Base-by-base conservation (phyloP, 2,113 vertebrate species). In the Ciconia stormi region DNA sequence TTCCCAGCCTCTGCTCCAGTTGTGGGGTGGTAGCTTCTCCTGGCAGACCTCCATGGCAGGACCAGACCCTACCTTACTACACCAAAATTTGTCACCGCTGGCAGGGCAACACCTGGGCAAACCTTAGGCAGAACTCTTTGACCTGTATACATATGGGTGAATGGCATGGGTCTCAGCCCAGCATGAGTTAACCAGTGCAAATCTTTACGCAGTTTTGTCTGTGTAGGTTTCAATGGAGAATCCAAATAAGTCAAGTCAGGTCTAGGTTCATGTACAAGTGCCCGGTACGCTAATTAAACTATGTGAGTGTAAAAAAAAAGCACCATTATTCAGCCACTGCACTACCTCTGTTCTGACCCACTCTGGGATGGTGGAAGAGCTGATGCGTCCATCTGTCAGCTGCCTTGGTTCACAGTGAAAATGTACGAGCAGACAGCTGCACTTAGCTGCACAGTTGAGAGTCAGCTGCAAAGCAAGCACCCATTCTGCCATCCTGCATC, bases 371-470 rank as follows among this genome's bases (percentile, higher is more conserved):
- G 30, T 18, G 20, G 40, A 70, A 70, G 36, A 76, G 49, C 62
- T 6, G 13, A 40, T 0, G 1, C 7, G 52, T 21, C 15, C 26
- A 19, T 27, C 52, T 16, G 16, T 11, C 55, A 70, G 38, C 19
- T 55, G 17, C 26, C 29, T 25, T 10, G 22, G 58, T 34, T 58
- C 38, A 26, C 59, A 44, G 47, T 20, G 47, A 46, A 30, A 36
- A 25, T 3, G 4, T 3, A 44, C 0, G 0, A 12, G 23, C 2
- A 3, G 29, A 42, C 4, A 61, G n/a, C 34, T 86, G 67, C 23
- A 9, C 16, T 32, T 2, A 44, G 50, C 16, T 34, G 52, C 38
- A 34, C n/a, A 49, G 56, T 2, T 1, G 2, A 36, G n/a, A 30
- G 19, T 42, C 21, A 38, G 49, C 58, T 65, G 32, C 15, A 58